Conservation (phyloP, 2,797 vertebrate genomes). For the Argyrosomus regius region DNA sequence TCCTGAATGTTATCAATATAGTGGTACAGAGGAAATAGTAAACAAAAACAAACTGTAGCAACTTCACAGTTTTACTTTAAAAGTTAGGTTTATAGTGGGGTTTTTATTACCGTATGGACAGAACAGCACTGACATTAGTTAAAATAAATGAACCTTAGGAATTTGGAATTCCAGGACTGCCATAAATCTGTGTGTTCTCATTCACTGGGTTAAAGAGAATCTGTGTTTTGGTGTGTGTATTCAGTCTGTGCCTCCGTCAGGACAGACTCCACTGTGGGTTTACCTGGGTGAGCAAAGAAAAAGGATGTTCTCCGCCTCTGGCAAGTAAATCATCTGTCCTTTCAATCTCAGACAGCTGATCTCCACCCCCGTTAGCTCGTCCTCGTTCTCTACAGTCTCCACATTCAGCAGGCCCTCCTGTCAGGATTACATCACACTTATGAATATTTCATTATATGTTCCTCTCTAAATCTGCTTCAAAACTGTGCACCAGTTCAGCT, state of each 20-base stretch:
- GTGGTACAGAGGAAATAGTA: not conserved
- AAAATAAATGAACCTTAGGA: not conserved
- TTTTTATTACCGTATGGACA: not conserved
- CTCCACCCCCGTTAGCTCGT: conserved; percentile 96
- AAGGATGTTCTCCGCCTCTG: conserved; percentile 98
- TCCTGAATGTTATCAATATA: not conserved
- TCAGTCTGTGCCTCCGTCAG: conserved; percentile 25
- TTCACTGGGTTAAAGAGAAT: conserved; percentile 6
- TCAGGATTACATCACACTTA: conserved; percentile 70
- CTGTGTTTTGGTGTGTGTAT: conserved; percentile 9
- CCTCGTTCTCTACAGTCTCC: conserved; percentile 95
- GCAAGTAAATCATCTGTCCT: conserved; percentile 99
- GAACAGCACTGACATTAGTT: conserved; percentile 2
- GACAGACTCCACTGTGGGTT: conserved; percentile 35
- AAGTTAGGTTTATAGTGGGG: not conserved
- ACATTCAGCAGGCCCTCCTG: conserved; percentile 98
- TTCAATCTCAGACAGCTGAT: conserved; percentile 98
- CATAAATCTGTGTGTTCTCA: conserved; percentile 15
- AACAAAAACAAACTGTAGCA: not conserved
- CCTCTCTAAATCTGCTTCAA: conserved; percentile 52
- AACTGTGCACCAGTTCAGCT: conserved; percentile 35
- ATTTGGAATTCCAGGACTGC: not conserved
- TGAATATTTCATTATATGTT: conserved; percentile 71
- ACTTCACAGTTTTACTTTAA: not conserved
- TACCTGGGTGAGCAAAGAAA: conserved; percentile 99